Evolutionary conservation across 2,113 vertebrate species (phyloP).

Genomic region (Halichoeres trimaculatus): DNA sequence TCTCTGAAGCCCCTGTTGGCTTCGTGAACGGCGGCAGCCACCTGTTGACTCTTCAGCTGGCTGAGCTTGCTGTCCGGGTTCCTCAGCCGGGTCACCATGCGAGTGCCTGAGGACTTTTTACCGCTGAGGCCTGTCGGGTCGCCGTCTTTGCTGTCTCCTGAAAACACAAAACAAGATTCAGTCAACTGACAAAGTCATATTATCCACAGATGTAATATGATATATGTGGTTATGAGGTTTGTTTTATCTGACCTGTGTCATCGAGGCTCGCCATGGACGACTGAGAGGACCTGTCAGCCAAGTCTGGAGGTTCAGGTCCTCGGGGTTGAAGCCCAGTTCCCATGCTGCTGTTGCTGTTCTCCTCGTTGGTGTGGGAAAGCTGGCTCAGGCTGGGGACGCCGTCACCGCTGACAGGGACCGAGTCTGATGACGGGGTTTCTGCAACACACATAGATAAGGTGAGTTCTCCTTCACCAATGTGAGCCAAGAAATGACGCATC

Average conservation of each 20-base stretch:
- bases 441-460: neutral
- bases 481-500: neutral
- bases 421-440: constrained; percentile 63
- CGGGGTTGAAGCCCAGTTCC: constrained; percentile 66
- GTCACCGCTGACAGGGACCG: constrained; percentile 72
- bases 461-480: too few species aligned
- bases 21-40: constrained; percentile 91
- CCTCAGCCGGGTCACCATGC: constrained; percentile 93
- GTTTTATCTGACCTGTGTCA: constrained; percentile 85
- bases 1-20: constrained; percentile 93
- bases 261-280: constrained; percentile 88
- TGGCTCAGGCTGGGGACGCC: constrained; percentile 84
- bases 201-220: too few species aligned
- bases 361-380: constrained; percentile 82
- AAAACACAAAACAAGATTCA: constrained; percentile 4
- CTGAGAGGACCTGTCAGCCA: constrained; percentile 88
- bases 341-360: constrained; percentile 82
- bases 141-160: constrained; percentile 82
- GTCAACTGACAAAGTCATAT: neutral
- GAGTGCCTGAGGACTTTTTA: constrained; percentile 85
- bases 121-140: constrained; percentile 73
- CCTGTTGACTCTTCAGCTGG: constrained; percentile 93
- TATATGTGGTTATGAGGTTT: too few species aligned
- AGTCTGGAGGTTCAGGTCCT: constrained; percentile 89
- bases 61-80: constrained; percentile 96